These are phyloP conservation scores for Centruroides vittatus DNA, from an alignment of 1,140 invertebrate species.

Conservation along the genomic window DNA sequence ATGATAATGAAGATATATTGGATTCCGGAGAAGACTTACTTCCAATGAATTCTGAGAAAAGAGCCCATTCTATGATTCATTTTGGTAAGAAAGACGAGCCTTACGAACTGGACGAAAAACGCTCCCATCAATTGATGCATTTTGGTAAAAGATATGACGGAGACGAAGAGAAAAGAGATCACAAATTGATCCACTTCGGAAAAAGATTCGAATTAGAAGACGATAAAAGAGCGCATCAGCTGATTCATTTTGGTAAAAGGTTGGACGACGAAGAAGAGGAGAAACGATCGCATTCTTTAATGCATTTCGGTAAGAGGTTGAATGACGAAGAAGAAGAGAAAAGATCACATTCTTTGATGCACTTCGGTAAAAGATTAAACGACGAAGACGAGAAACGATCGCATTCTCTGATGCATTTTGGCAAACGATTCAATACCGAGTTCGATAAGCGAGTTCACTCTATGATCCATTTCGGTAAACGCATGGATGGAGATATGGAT, in stretches of 20 bases:
- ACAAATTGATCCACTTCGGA: not conserved
- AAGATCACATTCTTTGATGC: not conserved
- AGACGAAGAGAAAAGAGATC: not conserved
- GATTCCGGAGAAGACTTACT: not conserved
- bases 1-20: not conserved
- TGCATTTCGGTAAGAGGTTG: not conserved
- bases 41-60: not conserved
- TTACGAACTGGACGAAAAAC: not conserved
- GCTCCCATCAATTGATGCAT: not conserved
- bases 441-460: not conserved
- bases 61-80: not conserved
- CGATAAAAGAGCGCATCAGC: not conserved
- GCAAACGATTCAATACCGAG: not conserved
- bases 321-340: not conserved
- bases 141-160: not conserved
- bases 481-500: not conserved
- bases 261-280: not conserved
- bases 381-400: not conserved
- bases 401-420: not conserved
- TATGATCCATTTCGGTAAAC: not conserved
- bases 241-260: not conserved
- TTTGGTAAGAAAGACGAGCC: not conserved
- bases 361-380: not conserved
- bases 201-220: not conserved
- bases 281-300: not conserved